Evolutionary conservation across 1,140 invertebrate genomes (phyloP), one percentile per base, ranked within the genome.

Genomic region (Physella acuta): DNA sequence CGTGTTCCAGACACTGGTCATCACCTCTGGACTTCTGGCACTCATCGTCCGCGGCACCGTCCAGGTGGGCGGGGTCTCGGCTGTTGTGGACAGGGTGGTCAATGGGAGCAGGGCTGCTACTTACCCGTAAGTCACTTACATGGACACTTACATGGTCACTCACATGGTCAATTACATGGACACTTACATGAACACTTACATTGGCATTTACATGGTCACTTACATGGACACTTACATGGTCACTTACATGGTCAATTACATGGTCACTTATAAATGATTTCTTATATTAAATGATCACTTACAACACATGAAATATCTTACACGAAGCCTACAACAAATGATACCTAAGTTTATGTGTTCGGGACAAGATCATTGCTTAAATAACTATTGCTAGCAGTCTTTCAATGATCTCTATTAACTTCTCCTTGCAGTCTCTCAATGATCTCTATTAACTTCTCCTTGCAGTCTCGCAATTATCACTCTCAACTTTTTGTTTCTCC

Each of bases 1-100:
- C 82, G 90, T 93, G 0, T 91, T 96, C 70, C 94, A 96, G 85
- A 90, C 91, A 0, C 77, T 92, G 11, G 86, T 95, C 0, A 94
- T 95, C 91, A 90, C 93, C 52, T 89, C 88, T 0, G 94, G 93
- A 0, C 84, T 95, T n/a, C 73, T 81, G 26, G 74, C 77, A 14
- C 73, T 81, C 3, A 75, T 79, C 20, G 71, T 72, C 8, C 87
- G 89, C 76, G 82, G 94, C 2, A 86, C 92, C 61, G 89, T 94
- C n/a, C n/a, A 68, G 26, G 67, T n/a, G 20, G 55, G 55, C n/a
- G 67, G 58, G 11, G 67, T 44, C 1, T 52, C 28, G 3, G 8
- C 3, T 0, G 67, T 68, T 14, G n/a, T 53, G 34, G 24, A 60
- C 2, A 59, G 49, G 24, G 44, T 55, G 26, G 55, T 55, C 4